phyloP scores from a whole-genome alignment of 2,888 invertebrate genomes.

The Acanthosepion lycidas region DNA sequence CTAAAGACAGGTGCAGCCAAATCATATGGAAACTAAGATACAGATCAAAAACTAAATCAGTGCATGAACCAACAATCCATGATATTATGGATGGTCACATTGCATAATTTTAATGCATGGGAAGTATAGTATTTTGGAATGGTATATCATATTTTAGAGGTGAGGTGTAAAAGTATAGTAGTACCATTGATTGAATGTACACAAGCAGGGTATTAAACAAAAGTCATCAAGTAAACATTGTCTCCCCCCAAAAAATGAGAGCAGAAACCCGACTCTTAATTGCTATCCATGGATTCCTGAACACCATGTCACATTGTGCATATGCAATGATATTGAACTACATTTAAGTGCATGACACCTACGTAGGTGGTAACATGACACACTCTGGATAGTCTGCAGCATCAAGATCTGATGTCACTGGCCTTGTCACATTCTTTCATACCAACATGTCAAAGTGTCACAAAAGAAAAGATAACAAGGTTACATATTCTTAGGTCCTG shows the following conservation, averaged over 20 bases:
- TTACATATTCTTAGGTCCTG: neutral
- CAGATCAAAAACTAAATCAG: no score
- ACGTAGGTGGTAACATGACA: neutral
- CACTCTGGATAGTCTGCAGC: neutral
- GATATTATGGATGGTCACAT: no score
- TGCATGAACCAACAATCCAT: no score
- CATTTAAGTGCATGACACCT: neutral
- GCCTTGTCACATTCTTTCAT: conserved; percentile 52
- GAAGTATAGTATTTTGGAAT: no score
- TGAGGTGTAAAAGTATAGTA: no score
- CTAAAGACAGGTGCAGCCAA: no score
- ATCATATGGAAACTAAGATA: no score
- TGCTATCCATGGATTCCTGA: neutral
- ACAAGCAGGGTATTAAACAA: neutral
- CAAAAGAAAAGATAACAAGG: neutral
- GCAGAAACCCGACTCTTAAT: neutral
- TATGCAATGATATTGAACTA: neutral
- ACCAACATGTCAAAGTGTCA: conserved; percentile 48
- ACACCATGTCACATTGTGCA: neutral
- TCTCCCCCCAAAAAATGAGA: neutral
- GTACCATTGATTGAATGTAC: neutral
- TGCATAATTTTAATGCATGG: no score
- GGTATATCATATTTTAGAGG: no score
- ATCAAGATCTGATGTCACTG: conserved; percentile 46
- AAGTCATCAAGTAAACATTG: neutral